Percentiles rank a stretch among this genome's conserved stretches.
Evolutionary conservation across 2,888 invertebrate species (phyloP).

Genomic region (Physocephala rufipes): DNA sequence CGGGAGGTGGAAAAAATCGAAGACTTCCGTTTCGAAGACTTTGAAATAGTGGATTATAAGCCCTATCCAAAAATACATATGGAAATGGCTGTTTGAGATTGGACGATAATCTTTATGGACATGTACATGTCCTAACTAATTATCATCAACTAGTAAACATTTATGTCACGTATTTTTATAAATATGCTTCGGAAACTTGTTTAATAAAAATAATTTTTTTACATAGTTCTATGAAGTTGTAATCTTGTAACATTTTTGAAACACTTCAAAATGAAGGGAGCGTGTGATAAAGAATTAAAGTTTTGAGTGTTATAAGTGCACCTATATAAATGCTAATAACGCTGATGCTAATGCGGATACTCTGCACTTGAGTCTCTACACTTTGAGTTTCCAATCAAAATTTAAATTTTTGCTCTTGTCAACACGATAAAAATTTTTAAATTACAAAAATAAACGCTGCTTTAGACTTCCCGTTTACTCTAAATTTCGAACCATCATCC

Average conservation of each 20-base stretch:
- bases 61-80: slow-evolving; percentile 91
- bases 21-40: slow-evolving; percentile 87
- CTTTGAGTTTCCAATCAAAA: slow-evolving; percentile 7
- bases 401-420: slow-evolving; percentile 14
- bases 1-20: slow-evolving; percentile 81
- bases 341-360: background rate
- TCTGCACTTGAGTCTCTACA: background rate
- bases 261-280: too few relatives aligned
- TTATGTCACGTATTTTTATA: background rate
- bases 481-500: slow-evolving; percentile 30
- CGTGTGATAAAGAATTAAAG: too few relatives aligned
- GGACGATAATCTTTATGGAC: background rate
- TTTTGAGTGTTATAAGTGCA: too few relatives aligned
- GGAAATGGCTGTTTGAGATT: slow-evolving; percentile 73
- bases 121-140: too few relatives aligned
- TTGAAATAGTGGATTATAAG: slow-evolving; percentile 83
- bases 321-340: too few relatives aligned
- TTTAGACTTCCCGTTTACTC: slow-evolving; percentile 27
- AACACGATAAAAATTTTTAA: slow-evolving; percentile 25
- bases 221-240: too few relatives aligned
- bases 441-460: slow-evolving; percentile 30
- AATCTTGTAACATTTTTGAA: too few relatives aligned
- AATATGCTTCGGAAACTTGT: too few relatives aligned
- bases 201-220: too few relatives aligned
- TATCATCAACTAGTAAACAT: too few relatives aligned